These are phyloP conservation scores for Montipora efflorescens DNA, from an alignment of 64 coral and sea anemone species.

Conservation along the genomic window DNA sequence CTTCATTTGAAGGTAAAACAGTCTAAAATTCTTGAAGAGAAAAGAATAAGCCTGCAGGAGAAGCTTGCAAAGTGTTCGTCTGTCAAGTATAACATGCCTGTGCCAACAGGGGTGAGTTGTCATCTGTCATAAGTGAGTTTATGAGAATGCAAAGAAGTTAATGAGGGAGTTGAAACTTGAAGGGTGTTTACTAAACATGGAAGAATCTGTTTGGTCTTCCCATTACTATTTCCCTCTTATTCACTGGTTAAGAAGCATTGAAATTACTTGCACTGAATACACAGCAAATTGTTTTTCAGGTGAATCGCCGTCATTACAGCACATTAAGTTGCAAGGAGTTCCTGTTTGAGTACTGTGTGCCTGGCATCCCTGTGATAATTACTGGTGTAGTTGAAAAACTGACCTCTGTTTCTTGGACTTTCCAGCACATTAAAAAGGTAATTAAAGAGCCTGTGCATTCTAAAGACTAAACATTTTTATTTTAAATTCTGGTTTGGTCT, in stretches of 20 bases:
- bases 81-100: conserved; percentile 24
- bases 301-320: conserved; percentile 19
- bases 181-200: background rate
- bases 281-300: conserved; percentile 31
- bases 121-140: too few relatives aligned
- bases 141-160: too few relatives aligned
- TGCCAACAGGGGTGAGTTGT: conserved; percentile 40
- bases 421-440: conserved; percentile 76
- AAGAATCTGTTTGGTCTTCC: background rate
- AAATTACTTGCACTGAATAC: background rate
- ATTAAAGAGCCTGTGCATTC: background rate
- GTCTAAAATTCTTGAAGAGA: conserved; percentile 50
- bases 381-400: conserved; percentile 53
- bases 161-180: background rate
- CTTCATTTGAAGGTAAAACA: conserved; percentile 50
- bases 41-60: conserved; percentile 20
- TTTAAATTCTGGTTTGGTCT: background rate
- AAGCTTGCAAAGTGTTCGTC: background rate
- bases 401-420: conserved; percentile 40
- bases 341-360: conserved; percentile 48
- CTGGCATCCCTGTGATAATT: conserved; percentile 67
- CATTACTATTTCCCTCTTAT: background rate
- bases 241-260: background rate
- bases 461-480: too few relatives aligned
- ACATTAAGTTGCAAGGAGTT: conserved; percentile 50